Conservation (phyloP, 1,140 invertebrate species). For the Fopius arisanus region DNA sequence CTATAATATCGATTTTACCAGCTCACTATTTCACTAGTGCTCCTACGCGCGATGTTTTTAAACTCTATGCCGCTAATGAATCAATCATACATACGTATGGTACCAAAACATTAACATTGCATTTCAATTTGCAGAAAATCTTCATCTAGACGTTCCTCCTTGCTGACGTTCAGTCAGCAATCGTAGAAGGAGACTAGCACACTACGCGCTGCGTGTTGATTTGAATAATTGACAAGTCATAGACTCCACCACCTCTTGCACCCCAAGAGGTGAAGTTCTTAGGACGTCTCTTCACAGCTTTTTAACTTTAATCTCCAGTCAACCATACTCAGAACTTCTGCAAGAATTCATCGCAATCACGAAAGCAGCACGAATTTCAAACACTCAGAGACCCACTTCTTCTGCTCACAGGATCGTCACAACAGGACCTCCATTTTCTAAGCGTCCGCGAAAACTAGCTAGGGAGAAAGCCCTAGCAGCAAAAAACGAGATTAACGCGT, state of each 20-base stretch:
- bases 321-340: background rate
- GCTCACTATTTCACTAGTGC: too few relatives aligned
- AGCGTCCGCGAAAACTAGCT: constrained; percentile 37
- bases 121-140: constrained; percentile 9
- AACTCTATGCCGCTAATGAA: constrained; percentile 31
- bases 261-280: too few relatives aligned
- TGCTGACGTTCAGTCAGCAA: constrained; percentile 32
- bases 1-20: too few relatives aligned
- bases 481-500: constrained; percentile 38
- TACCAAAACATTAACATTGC: background rate
- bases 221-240: constrained; percentile 20
- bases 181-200: constrained; percentile 34
- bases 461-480: constrained; percentile 37
- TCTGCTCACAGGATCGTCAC: constrained; percentile 30
- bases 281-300: too few relatives aligned
- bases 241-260: constrained; percentile 7
- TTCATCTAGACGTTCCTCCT: constrained; percentile 23
- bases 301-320: too few relatives aligned
- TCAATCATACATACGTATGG: constrained; percentile 28
- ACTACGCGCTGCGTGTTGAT: constrained; percentile 33
- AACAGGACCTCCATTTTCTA: constrained; percentile 39
- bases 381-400: background rate
- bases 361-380: background rate
- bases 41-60: too few relatives aligned
- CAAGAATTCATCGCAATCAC: background rate